A percentile compares a stretch with the other conserved stretches of the same genome.
phyloP scores from a whole-genome alignment of 2,113 vertebrate genomes.

The Asarcornis scutulata region DNA sequence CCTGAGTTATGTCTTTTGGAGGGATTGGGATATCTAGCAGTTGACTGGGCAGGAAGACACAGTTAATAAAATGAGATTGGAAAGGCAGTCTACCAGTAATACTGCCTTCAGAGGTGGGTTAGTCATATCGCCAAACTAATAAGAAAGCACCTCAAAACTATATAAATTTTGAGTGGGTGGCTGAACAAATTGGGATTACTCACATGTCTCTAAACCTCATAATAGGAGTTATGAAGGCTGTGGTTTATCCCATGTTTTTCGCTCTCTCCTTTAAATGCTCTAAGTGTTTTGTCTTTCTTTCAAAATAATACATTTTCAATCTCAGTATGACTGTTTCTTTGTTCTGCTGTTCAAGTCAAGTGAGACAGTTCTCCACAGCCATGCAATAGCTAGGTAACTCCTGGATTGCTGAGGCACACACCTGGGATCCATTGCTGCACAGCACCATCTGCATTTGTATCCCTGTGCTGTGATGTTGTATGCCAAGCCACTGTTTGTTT shows the following conservation, averaged over 20 bases:
- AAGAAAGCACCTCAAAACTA: background rate
- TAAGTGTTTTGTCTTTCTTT: background rate
- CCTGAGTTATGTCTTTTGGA: background rate
- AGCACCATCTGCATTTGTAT: background rate
- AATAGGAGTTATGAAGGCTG: background rate
- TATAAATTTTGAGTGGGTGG: background rate
- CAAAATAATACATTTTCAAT: background rate
- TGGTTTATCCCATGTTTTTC: background rate
- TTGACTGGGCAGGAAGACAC: background rate
- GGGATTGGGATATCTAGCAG: background rate
- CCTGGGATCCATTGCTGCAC: background rate
- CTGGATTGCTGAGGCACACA: background rate
- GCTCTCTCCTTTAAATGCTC: background rate
- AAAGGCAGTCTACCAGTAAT: background rate
- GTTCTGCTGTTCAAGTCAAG: constrained; percentile 29
- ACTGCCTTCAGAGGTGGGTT: background rate
- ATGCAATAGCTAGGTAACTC: constrained; percentile 22
- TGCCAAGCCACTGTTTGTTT: background rate
- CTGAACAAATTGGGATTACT: background rate
- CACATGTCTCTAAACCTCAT: background rate
- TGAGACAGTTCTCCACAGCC: constrained; percentile 83
- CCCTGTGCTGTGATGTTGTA: background rate
- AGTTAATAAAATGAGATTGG: background rate
- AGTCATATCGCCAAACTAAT: background rate
- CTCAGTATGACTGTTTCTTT: background rate